These are phyloP conservation scores for Theropithecus gelada DNA, from an alignment of 2,113 vertebrate genomes.

Conservation along the genomic window DNA sequence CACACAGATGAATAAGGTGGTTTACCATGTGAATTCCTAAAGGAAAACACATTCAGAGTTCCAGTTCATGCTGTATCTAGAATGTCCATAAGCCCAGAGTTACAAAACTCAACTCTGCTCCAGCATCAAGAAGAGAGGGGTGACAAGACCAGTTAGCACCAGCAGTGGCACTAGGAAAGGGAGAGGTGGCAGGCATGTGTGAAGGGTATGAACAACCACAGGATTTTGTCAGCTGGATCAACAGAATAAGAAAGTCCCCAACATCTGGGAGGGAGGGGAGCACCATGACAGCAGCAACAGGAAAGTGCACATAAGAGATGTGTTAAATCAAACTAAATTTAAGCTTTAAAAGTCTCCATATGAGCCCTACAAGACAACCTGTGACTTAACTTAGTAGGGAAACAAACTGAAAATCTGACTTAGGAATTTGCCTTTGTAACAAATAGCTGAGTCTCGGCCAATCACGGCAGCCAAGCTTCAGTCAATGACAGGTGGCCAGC, in stretches of 20 bases:
- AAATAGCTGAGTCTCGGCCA: not conserved
- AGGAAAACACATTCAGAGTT: not conserved
- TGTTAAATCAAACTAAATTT: not conserved
- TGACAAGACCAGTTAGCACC: not conserved
- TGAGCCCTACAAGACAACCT: not conserved
- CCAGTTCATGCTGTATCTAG: not conserved
- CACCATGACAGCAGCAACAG: not conserved
- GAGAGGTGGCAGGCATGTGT: not conserved
- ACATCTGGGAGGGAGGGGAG: not conserved
- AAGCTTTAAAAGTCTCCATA: not conserved
- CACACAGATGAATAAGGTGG: not conserved
- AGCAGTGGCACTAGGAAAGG: not conserved
- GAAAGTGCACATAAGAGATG: not conserved
- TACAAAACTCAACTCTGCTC: not conserved
- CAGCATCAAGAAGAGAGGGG: not conserved
- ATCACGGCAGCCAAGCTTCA: not conserved
- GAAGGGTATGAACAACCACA: not conserved
- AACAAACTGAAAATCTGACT: not conserved
- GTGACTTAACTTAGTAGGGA: not conserved
- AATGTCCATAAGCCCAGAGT: not conserved
- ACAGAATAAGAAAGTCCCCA: not conserved
- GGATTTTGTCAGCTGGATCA: not conserved
- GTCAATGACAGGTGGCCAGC: not conserved
- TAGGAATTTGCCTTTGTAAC: not conserved
- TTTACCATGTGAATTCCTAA: not conserved